A percentile compares a stretch with the other conserved stretches of the same genome.
Conservation (phyloP, 2,888 invertebrate genomes). For the Antheraea yamamai region DNA sequence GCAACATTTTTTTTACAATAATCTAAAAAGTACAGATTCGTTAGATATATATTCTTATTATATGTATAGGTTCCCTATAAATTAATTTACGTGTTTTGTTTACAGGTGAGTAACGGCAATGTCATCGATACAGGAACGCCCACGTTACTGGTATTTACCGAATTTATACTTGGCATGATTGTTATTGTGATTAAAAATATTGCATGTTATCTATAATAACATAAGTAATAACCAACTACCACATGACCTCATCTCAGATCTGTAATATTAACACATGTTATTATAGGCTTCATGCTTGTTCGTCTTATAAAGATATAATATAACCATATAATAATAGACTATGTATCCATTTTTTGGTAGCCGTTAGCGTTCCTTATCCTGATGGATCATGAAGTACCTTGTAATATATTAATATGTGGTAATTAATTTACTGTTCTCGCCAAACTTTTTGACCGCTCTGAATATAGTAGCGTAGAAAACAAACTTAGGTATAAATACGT, state of each 20-base stretch:
- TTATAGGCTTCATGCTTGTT: background rate
- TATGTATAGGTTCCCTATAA: background rate
- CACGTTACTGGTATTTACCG: constrained; percentile 77
- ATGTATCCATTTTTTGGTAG: background rate
- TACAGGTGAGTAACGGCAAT: constrained; percentile 83
- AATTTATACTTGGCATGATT: constrained; percentile 58
- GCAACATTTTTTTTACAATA: too few relatives aligned
- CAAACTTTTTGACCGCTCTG: too few relatives aligned
- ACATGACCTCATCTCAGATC: constrained; percentile 34
- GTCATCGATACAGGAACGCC: constrained; percentile 81
- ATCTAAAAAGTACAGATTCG: too few relatives aligned
- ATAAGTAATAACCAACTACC: constrained; percentile 28
- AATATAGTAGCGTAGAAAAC: too few relatives aligned
- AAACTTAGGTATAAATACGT: too few relatives aligned
- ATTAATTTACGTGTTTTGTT: constrained; percentile 35
- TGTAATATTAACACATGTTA: constrained; percentile 17
- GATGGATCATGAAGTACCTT: background rate
- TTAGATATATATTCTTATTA: background rate
- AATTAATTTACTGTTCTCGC: too few relatives aligned
- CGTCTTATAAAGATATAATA: background rate
- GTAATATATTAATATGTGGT: too few relatives aligned
- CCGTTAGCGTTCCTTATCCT: background rate
- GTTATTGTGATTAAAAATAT: constrained; percentile 15
- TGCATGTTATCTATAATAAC: constrained; percentile 13
- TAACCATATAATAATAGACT: background rate